These are phyloP conservation scores for Aphyosemion australe DNA, from an alignment of 2,113 vertebrate genomes.

Conservation along the genomic window DNA sequence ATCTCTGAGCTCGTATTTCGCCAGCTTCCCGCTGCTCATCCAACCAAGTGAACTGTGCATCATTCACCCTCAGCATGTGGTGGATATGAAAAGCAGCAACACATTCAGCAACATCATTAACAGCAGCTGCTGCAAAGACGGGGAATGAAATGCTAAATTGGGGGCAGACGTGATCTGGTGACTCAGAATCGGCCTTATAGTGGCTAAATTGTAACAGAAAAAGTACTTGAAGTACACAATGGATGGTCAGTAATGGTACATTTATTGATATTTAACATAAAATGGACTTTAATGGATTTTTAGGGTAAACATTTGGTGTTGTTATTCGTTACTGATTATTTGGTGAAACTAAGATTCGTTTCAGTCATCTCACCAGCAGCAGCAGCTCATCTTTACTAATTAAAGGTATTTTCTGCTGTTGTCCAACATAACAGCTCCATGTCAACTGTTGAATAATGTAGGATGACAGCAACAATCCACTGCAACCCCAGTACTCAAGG, in stretches of 20 bases:
- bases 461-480: slow-evolving; percentile 69
- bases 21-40: slow-evolving; percentile 47
- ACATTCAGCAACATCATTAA: slow-evolving; percentile 41
- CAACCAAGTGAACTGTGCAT: slow-evolving; percentile 45
- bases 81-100: slow-evolving; percentile 26
- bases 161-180: slow-evolving; percentile 19
- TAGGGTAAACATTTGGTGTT: no score
- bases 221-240: no score
- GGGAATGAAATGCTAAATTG: slow-evolving; percentile 29
- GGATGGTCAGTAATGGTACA: no score
- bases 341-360: background rate
- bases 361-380: background rate
- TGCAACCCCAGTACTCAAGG: slow-evolving; percentile 54
- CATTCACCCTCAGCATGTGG: slow-evolving; percentile 61
- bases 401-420: slow-evolving; percentile 10
- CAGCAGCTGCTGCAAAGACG: slow-evolving; percentile 43
- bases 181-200: background rate
- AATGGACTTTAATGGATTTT: background rate
- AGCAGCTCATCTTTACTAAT: background rate
- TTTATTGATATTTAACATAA: no score
- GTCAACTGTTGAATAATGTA: slow-evolving; percentile 60
- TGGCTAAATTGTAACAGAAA: background rate
- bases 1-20: slow-evolving; percentile 38
- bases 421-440: slow-evolving; percentile 36
- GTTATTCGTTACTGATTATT: slow-evolving; percentile 27